Base-by-base conservation (phyloP, 2,888 invertebrate species). In the Parnassius glacialis region DNA sequence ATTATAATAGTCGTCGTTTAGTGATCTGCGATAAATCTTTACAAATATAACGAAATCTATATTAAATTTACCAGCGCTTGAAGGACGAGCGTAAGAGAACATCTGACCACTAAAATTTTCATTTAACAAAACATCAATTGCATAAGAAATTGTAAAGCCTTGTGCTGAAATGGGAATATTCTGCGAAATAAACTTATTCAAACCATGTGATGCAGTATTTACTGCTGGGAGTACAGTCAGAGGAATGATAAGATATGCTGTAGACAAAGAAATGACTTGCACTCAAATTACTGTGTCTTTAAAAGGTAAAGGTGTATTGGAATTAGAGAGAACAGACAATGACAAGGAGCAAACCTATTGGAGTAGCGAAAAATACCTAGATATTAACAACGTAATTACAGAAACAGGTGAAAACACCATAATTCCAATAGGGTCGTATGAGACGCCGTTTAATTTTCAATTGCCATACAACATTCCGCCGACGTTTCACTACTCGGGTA, bases 381-480 rank as follows among this genome's bases (percentile, higher is more conserved):
- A 68, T 34, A 43, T 63, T 3, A 55, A 65, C 11, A 52, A 64
- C n/a, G 57, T 67, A 2, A 57, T 69, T 57, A 52, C 47, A 25
- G 52, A 52, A 13, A 12, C 52, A 9, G 56, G 45, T 3, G 16
- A 47, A 13, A 20, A 63, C 3, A 7, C 52, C 0, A 12, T 51
- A 10, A 34, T 65, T 43, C 43, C 65, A 1, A 20, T 42, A 7
- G 73, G 70, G 10, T 25, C 57, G 12, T 69, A 73, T 42, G 69
- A 70, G 54, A 65, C 62, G n/a, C 62, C 67, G 7, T 71, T 75
- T 53, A 62, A 55, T 12, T 77, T 76, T 53, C 57, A 53, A 50
- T 48, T 76, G 42, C 74, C 73, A 16, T 52, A 65, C 10, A 66
- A 69, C 20, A 64, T 70, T 42, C 76, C 76, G 34, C 63, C 74